Conservation (phyloP, 2,113 vertebrate species). For the Anolis sagrei region DNA sequence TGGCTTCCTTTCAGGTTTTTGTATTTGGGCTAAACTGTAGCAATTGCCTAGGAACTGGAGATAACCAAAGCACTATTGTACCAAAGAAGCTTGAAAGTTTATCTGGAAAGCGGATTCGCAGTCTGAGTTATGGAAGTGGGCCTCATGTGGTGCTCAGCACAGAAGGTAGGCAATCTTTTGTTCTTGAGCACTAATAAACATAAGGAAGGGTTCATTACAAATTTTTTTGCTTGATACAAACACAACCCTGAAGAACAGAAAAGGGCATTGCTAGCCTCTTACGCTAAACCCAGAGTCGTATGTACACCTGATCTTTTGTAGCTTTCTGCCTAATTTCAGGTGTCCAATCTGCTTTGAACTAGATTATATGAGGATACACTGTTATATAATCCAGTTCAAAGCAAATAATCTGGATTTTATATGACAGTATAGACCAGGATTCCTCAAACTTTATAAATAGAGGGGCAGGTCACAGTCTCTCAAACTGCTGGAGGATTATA, state of each 20-base stretch:
- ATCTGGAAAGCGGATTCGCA: conserved; percentile 92
- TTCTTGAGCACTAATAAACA: conserved; percentile 19
- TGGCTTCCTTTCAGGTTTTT: conserved; percentile 83
- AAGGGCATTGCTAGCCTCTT: neutral
- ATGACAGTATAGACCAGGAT: too few species aligned
- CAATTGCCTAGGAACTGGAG: conserved; percentile 95
- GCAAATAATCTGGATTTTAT: too few species aligned
- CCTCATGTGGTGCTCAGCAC: conserved; percentile 93
- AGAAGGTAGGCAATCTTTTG: conserved; percentile 81
- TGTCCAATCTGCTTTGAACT: too few species aligned
- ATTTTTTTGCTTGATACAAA: neutral
- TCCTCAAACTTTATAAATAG: too few species aligned
- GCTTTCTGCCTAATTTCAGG: too few species aligned
- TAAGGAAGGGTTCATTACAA: neutral
- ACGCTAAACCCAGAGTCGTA: neutral
- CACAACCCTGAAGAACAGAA: neutral
- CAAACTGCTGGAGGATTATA: too few species aligned
- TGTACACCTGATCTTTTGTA: neutral
- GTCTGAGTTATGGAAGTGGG: conserved; percentile 94
- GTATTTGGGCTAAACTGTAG: conserved; percentile 96
- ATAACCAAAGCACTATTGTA: conserved; percentile 91
- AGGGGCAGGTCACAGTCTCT: too few species aligned
- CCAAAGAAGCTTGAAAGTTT: conserved; percentile 94
- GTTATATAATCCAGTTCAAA: too few species aligned
- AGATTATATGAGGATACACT: too few species aligned